phyloP scores from a whole-genome alignment of 2,888 invertebrate species.

The Apamea monoglypha region DNA sequence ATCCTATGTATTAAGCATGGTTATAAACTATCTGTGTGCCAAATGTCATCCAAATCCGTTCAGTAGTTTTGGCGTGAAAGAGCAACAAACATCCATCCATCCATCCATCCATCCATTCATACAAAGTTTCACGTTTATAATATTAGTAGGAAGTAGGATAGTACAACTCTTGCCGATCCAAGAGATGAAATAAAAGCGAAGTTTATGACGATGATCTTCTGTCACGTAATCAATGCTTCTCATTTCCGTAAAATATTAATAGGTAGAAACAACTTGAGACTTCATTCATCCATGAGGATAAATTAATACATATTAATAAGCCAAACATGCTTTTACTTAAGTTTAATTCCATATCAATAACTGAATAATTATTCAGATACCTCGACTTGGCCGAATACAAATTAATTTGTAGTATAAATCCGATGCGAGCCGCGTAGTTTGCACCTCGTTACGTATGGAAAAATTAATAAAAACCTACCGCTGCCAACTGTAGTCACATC shows the following conservation, averaged over 20 bases:
- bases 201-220: neutral
- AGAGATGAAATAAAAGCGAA: no score
- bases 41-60: no score
- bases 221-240: neutral
- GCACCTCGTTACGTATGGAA: conserved; percentile 75
- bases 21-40: no score
- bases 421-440: conserved; percentile 38
- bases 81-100: no score
- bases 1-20: no score
- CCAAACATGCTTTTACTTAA: neutral
- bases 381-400: conserved; percentile 11
- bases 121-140: no score
- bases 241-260: neutral
- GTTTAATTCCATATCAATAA: neutral
- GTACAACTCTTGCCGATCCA: no score
- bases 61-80: no score
- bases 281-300: neutral
- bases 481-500: conserved; percentile 50
- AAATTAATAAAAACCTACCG: conserved; percentile 77
- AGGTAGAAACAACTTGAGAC: neutral
- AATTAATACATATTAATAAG: neutral
- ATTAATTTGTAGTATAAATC: conserved; percentile 9
- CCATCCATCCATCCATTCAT: no score
- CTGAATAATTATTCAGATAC: neutral
- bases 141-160: no score